Base-by-base conservation (phyloP, 2,113 vertebrate genomes). In the Glaucomys volans region DNA sequence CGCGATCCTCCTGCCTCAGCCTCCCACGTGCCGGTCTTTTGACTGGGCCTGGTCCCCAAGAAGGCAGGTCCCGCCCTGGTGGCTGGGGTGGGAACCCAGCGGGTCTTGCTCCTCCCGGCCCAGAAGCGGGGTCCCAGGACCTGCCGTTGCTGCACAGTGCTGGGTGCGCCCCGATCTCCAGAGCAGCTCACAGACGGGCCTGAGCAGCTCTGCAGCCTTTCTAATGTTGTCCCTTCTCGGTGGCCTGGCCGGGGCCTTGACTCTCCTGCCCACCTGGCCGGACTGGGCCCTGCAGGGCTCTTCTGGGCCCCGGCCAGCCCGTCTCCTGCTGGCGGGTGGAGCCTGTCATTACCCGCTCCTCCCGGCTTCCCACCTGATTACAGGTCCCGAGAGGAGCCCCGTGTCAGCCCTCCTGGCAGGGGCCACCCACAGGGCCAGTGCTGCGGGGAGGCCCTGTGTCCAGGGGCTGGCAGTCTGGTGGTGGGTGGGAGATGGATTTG, bases 361-460 rank as follows among this genome's bases (percentile, higher is more conserved):
- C 67, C 52, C 12, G 1, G 44, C 40, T 57, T 82, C 24, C 32
- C 69, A 57, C 76, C 62, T 81, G 54, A 96, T 90, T 80, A 93
- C 57, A 79, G 76, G 54, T 59, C 69, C 83, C 24, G 50, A 71
- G 69, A 8, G 88, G 86, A 90, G 59, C 69, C 4, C 0, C 20
- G 0, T 32, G 57, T 93, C 79, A 83, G 90, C 90, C 64, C 66
- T 84, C 32, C 84, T 14, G 44, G 30, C 1, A 0, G n/a, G 2
- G 64, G 83, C 97, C 90, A 75, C 87, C 83, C 92, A 62, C n/a
- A 10, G 37, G 93, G 82, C 87, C 59, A 0, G 22, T 37, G 93
- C 76, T 30, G 6, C 4, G 0, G 18, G 69, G 76, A 50, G 52
- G 57, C 47, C 37, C n/a, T 18, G 42, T 18, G 1, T 52, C 81